phyloP scores from a whole-genome alignment of 2,113 vertebrate genomes.

The Paradoxurus hermaphroditus region DNA sequence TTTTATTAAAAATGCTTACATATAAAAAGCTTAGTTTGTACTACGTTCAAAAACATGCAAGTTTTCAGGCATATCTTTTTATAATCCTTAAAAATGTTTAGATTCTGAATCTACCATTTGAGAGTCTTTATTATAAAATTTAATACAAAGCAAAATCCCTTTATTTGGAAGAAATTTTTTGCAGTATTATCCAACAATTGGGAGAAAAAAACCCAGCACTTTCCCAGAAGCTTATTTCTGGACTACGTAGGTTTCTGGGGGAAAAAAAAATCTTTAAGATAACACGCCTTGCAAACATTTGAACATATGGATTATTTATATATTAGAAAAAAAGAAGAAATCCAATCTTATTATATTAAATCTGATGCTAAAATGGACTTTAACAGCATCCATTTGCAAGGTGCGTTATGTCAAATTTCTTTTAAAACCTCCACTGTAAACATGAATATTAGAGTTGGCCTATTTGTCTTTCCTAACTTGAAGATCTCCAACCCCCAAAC shows the following conservation, averaged over 20 bases:
- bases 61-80: constrained; percentile 44
- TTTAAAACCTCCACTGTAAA: constrained; percentile 60
- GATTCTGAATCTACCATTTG: constrained; percentile 43
- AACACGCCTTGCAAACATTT: constrained; percentile 44
- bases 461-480: constrained; percentile 41
- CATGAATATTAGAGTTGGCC: not conserved
- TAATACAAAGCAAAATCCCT: constrained; percentile 33
- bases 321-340: not conserved
- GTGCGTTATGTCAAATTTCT: constrained; percentile 5
- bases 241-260: not conserved
- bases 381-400: not conserved
- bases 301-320: constrained; percentile 16
- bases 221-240: constrained; percentile 53
- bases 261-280: not conserved
- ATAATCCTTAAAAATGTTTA: not conserved
- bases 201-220: not conserved
- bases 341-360: constrained; percentile 49
- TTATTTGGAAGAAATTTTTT: constrained; percentile 46
- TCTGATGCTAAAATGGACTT: constrained; percentile 28
- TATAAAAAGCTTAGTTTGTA: constrained; percentile 54
- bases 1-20: constrained; percentile 55
- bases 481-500: constrained; percentile 36
- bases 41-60: constrained; percentile 5
- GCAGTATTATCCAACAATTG: constrained; percentile 4
- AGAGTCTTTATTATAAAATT: constrained; percentile 51